Evolutionary conservation across 1,140 invertebrate genomes (phyloP), one percentile per base, ranked within the genome.

Genomic region (Cotesia vestalis): DNA sequence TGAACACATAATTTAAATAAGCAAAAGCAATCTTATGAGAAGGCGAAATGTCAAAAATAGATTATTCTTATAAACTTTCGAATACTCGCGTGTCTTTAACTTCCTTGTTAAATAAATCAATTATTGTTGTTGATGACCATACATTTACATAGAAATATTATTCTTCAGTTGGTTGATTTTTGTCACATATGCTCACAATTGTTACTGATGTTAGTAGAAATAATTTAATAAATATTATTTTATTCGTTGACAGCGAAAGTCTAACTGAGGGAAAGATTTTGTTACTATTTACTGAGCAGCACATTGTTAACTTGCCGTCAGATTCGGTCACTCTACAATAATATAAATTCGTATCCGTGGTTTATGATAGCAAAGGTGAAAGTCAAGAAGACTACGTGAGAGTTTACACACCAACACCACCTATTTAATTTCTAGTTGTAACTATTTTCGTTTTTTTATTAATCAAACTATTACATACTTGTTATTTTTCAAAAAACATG

Each of bases 331-430:
- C 61, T 63, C 61, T 17, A 63, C 27, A 63, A 63, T 63, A 27
- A 27, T 27, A 27, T 27, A 63, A 51, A 51, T 66, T 66, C 20
- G 46, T 66, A 66, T 40, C 36, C 62, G 36, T n/a, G 11, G 63
- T 52, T 11, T 4, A 66, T 14, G 46, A 64, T 66, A 66, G 63
- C 63, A 66, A 66, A 52, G 20, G 63, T 66, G 63, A 66, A 66
- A 66, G 63, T 66, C 5, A 52, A 66, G 62, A 46, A 35, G 63
- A 66, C 34, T n/a, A 38, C 4, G 61, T 63, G 61, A 66, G 46
- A 66, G 46, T 52, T 52, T 27, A 66, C 12, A 46, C 34, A 38
- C 34, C 11, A 55, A 17, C 3, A 8, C n/a, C 12, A 4, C 59
- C 9, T 60, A 6, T 60, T 27, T 60, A 2, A 27, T 27, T 60